These are phyloP conservation scores for Remorina albescens DNA, from an alignment of 2,797 vertebrate species.

Conservation along the genomic window DNA sequence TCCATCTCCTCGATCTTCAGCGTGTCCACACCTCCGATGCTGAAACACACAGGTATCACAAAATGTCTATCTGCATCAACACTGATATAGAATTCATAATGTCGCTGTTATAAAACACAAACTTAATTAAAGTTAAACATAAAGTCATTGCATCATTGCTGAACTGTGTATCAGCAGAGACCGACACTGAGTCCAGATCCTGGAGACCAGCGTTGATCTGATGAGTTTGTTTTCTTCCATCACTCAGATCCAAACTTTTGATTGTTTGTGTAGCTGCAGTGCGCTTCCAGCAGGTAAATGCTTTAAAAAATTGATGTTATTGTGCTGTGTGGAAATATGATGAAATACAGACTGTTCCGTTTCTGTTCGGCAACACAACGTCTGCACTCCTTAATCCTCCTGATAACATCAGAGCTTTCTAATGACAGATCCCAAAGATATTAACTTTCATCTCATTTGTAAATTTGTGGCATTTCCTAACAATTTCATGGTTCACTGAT, in stretches of 20 bases:
- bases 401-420: too few relatives aligned
- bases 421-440: neutral
- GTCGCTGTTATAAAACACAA: neutral
- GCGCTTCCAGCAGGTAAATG: neutral
- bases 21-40: conserved; percentile 87
- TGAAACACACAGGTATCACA: conserved; percentile 57
- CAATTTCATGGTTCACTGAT: too few relatives aligned
- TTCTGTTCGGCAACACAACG: neutral
- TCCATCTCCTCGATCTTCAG: conserved; percentile 98
- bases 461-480: neutral
- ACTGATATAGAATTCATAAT: neutral
- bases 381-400: neutral
- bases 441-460: neutral
- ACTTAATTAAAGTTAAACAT: neutral
- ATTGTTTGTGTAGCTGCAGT: neutral
- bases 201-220: neutral
- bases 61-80: neutral
- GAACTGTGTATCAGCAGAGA: neutral
- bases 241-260: neutral
- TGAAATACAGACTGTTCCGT: neutral
- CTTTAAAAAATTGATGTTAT: neutral
- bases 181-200: neutral
- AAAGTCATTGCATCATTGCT: too few relatives aligned
- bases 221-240: neutral
- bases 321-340: neutral